These are phyloP conservation scores for Flexamia atlantica DNA, from an alignment of 2,888 invertebrate genomes.

Conservation along the genomic window DNA sequence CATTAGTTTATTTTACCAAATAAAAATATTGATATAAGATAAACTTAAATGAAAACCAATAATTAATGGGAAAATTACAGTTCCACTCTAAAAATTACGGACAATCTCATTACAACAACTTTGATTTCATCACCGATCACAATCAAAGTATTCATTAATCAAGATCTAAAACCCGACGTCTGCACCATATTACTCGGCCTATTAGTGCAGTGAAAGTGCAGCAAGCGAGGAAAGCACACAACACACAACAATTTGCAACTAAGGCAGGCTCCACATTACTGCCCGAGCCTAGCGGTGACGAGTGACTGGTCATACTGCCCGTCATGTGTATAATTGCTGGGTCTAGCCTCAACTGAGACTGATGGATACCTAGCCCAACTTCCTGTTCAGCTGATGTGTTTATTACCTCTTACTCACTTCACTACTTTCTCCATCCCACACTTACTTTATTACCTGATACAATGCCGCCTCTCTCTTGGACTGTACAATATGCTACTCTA, in stretches of 20 bases:
- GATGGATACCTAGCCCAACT: not conserved
- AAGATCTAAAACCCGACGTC: not conserved
- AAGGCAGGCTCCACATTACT: slow-evolving; percentile 8
- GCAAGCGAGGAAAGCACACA: slow-evolving; percentile 1
- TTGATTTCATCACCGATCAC: too few relatives aligned
- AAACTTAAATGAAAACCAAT: too few relatives aligned
- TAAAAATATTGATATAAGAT: too few relatives aligned
- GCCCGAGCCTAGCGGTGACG: not conserved
- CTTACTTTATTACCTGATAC: not conserved
- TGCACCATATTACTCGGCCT: not conserved
- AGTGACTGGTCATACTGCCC: not conserved
- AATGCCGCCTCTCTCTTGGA: slow-evolving; percentile 1
- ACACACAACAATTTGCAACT: not conserved
- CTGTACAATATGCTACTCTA: too few relatives aligned
- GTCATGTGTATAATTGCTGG: slow-evolving; percentile 6
- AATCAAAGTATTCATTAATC: too few relatives aligned
- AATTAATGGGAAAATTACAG: too few relatives aligned
- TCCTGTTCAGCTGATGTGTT: slow-evolving; percentile 22
- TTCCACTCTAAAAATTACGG: too few relatives aligned
- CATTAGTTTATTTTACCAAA: not conserved
- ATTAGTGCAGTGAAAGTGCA: slow-evolving; percentile 1
- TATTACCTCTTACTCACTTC: not conserved
- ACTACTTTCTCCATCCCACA: slow-evolving; percentile 9
- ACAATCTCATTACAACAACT: too few relatives aligned
- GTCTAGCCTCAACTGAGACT: not conserved